These are phyloP conservation scores for Lepidocyrtinus sp. DNA, from an alignment of 2,888 invertebrate genomes.

Conservation along the genomic window DNA sequence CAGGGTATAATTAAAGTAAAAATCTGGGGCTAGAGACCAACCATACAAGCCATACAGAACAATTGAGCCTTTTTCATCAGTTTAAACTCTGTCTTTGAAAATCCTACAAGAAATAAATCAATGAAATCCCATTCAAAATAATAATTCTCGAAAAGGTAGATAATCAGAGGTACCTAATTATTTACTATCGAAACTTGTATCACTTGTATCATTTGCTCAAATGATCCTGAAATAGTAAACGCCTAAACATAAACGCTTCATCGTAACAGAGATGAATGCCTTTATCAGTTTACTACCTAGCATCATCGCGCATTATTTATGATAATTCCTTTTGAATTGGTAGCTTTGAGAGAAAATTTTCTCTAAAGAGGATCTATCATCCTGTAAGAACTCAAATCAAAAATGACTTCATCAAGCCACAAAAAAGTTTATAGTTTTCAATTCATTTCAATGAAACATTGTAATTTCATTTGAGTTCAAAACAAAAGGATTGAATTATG, in stretches of 20 bases:
- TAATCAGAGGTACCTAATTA: no score
- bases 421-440: no score
- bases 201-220: background rate
- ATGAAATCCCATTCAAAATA: no score
- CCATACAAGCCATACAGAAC: background rate
- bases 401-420: background rate
- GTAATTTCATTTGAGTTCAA: no score
- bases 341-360: background rate
- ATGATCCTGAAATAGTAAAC: background rate
- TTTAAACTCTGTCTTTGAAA: no score
- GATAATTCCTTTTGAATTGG: background rate
- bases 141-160: no score
- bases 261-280: no score
- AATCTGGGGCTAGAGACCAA: conserved; percentile 44
- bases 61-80: no score
- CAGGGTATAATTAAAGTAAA: conserved; percentile 52
- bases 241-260: background rate
- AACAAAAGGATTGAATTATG: no score
- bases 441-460: no score
- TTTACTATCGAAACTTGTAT: background rate
- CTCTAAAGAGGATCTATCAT: background rate
- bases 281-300: background rate
- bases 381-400: background rate
- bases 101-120: no score
- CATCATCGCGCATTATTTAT: background rate